Evolutionary conservation across 1,140 invertebrate species (phyloP), one percentile per base, ranked within the genome.

Genomic region (Arctopsyche grandis): DNA sequence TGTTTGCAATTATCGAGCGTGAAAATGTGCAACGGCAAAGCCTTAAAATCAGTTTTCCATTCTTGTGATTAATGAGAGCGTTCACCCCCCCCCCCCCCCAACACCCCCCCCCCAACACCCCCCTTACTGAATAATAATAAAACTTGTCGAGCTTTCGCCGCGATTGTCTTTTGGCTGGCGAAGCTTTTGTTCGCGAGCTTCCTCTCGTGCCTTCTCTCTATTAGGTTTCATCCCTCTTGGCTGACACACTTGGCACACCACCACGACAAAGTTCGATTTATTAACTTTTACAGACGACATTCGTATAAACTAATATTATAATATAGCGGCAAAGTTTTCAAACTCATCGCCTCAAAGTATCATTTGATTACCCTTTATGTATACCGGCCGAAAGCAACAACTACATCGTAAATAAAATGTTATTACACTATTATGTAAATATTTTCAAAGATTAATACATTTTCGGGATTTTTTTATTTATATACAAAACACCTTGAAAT

Each of bases 91-190:
- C 10, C 56, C n/a, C 14, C 19, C 12, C 7, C 7, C 16, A 21
- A 14, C 56, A 60, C 56, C 5, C 19, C 14, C 58, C 7, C 9
- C 58, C 7, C 14, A 16, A 60, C n/a, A 16, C 58, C n/a, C n/a
- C n/a, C n/a, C n/a, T n/a, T n/a, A n/a, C n/a, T n/a, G 52, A 21
- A 58, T n/a, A 74, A 74, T 56, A 74, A 74, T 74, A 74, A 74
- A 74, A 78, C 75, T 79, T 82, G 78, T 79, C 80, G 75, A 81
- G 80, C 75, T 81, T 79, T 77, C 80, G 77, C 77, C 69, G 46
- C 60, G 52, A 81, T 79, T 82, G 80, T 82, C 78, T 82, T 79
- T 26, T 21, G 19, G 75, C 69, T 58, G 75, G 70, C 29, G 69
- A 48, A 21, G 10, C 77, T 78, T 78, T 78, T 78, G 77, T 78